These are phyloP conservation scores for Phthorimaea operculella DNA, from an alignment of 1,140 invertebrate species.

Conservation along the genomic window DNA sequence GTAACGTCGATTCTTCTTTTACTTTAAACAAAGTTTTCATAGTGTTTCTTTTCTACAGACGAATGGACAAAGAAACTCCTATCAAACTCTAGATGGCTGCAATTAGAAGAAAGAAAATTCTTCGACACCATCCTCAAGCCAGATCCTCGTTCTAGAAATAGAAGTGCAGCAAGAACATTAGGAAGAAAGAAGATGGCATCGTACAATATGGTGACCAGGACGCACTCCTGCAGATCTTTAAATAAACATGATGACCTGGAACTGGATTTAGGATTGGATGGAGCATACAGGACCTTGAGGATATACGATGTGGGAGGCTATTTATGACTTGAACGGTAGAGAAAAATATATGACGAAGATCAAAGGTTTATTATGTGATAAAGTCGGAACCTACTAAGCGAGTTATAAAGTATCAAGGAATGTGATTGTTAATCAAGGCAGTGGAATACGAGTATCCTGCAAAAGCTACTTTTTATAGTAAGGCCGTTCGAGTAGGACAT, in stretches of 20 bases:
- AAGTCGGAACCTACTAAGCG: too few relatives aligned
- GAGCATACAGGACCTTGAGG: constrained; percentile 53
- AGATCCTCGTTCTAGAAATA: constrained; percentile 22
- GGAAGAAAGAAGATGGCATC: constrained; percentile 34
- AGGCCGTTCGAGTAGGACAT: too few relatives aligned
- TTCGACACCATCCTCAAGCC: constrained; percentile 51
- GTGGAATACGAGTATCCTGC: too few relatives aligned
- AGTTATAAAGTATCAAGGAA: too few relatives aligned
- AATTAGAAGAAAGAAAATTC: constrained; percentile 44
- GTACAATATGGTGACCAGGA: constrained; percentile 49
- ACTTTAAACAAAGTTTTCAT: too few relatives aligned
- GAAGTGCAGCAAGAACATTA: constrained; percentile 31
- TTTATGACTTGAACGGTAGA: neutral
- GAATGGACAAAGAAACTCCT: constrained; percentile 60
- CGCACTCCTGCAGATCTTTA: constrained; percentile 47
- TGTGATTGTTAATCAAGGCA: too few relatives aligned
- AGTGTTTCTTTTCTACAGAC: constrained; percentile 27
- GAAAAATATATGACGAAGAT: too few relatives aligned
- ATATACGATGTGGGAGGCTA: constrained; percentile 31
- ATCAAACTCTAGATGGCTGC: constrained; percentile 51
- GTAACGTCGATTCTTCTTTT: too few relatives aligned
- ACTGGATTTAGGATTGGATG: constrained; percentile 44
- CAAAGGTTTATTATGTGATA: too few relatives aligned
- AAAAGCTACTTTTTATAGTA: too few relatives aligned
- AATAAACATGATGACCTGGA: constrained; percentile 41